These are phyloP conservation scores for Megathymus violae DNA, from an alignment of 1,140 invertebrate species.

Conservation along the genomic window DNA sequence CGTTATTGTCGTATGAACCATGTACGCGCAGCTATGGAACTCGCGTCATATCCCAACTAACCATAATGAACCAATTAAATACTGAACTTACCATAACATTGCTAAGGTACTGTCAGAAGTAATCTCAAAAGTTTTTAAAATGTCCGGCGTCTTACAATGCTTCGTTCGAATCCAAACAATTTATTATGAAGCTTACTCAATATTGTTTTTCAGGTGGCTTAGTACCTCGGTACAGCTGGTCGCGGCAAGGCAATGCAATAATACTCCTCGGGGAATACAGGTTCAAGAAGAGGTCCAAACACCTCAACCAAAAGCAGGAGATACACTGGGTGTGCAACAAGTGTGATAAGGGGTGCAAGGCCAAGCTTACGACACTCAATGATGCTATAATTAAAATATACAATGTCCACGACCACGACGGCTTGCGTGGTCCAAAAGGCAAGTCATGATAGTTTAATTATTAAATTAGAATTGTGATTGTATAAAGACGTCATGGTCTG, in stretches of 20 bases:
- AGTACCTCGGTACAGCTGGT: constrained; percentile 69
- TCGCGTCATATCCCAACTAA: too few relatives aligned
- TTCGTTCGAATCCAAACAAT: too few relatives aligned
- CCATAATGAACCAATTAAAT: too few relatives aligned
- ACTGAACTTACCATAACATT: too few relatives aligned
- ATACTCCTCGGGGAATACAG: constrained; percentile 73
- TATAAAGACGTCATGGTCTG: background rate
- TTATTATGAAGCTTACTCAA: too few relatives aligned
- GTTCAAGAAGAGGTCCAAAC: constrained; percentile 73
- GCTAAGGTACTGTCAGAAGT: too few relatives aligned
- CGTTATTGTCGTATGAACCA: too few relatives aligned
- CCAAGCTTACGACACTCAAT: constrained; percentile 68
- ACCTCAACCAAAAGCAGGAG: constrained; percentile 66
- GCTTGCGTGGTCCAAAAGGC: constrained; percentile 43
- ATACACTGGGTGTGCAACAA: constrained; percentile 77
- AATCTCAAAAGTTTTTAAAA: too few relatives aligned
- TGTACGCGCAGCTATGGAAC: too few relatives aligned
- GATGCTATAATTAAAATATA: constrained; percentile 75
- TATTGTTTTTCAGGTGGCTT: constrained; percentile 44
- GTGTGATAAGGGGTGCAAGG: constrained; percentile 73
- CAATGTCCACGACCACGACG: constrained; percentile 68
- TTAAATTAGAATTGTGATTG: background rate
- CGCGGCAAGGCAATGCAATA: constrained; percentile 71
- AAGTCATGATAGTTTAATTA: constrained; percentile 40
- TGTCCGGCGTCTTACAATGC: too few relatives aligned